A percentile compares a stretch with the other conserved stretches of the same genome.
phyloP scores from a whole-genome alignment of 2,888 invertebrate species.

The Pantelozetes paolii region DNA sequence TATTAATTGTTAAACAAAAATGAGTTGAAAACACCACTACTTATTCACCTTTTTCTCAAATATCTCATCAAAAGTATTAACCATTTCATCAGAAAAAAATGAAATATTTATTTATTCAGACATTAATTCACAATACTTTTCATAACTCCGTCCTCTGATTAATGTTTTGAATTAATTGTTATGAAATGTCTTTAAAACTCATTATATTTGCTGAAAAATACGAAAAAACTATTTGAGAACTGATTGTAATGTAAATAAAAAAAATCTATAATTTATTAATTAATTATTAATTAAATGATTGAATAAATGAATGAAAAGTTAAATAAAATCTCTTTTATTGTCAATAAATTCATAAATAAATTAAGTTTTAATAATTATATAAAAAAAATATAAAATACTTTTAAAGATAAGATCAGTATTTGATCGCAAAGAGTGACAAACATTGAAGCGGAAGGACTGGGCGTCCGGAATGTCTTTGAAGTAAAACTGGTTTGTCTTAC shows the following conservation, averaged over 20 bases:
- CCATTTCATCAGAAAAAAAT: not conserved
- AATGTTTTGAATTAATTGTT: slow-evolving; percentile 14
- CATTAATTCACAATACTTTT: slow-evolving; percentile 1
- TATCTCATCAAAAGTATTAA: not conserved
- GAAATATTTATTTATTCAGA: slow-evolving; percentile 22
- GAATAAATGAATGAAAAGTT: slow-evolving; percentile 2
- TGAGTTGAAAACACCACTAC: not conserved
- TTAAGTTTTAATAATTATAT: too few species aligned
- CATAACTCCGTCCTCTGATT: slow-evolving; percentile 23
- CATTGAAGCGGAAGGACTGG: too few species aligned
- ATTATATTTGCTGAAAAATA: not conserved
- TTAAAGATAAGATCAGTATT: too few species aligned
- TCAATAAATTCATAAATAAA: too few species aligned
- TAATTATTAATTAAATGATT: too few species aligned
- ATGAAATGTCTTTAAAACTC: slow-evolving; percentile 8
- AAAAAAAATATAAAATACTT: too few species aligned
- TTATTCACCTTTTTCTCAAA: not conserved
- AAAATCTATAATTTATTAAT: slow-evolving; percentile 1
- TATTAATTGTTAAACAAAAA: not conserved
- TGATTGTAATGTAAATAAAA: not conserved
- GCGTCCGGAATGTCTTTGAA: too few species aligned
- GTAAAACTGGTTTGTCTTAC: not conserved
- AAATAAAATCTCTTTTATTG: slow-evolving; percentile 2
- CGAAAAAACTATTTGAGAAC: not conserved
- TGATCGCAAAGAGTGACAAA: too few species aligned